Evolutionary conservation across 2,113 vertebrate genomes (phyloP), one percentile per base, ranked within the genome.

Genomic region (Dipodomys merriami): DNA sequence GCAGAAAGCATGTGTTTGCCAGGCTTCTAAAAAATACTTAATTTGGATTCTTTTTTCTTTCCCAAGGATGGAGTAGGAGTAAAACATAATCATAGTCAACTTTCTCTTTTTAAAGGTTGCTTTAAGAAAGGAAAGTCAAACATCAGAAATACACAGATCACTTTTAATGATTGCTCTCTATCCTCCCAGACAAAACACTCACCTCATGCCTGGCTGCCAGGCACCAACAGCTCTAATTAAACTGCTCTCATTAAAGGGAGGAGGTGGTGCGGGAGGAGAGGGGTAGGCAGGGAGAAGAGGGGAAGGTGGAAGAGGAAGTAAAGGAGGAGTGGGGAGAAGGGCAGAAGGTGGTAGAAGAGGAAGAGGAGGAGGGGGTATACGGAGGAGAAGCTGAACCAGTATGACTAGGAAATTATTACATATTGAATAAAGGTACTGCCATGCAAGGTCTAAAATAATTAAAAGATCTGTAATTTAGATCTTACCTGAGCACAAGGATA

Each of bases 41-140:
- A 76, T 22, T 88, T 81, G 69, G 82, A 49, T 81, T 77, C 74
- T 91, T 90, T 6, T 72, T 87, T 93, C 86, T 91, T 93, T 91
- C 82, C 76, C 71, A 88, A 94, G 86, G 69, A 53, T 73, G 33
- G n/a, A 74, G 57, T 78, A 27, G 77, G 72, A 82, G 57, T 81
- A 86, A 86, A 46, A 2, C 22, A 89, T 72, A 74, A 60, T 33
- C 53, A 88, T 2, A 88, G 57, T 46, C n/a, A 94, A 91, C 27
- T 83, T 79, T 87, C 19, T 76, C 30, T 89, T 94, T 68, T 74
- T 79, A 30, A 73, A 87, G 84, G 57, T 0, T 77, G 23, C 73
- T 67, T 91, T 92, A 72, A 86, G 93, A 74, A 11, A 33, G 44
- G 71, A 93, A 46, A 79, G 62, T 82, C 62, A 82, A 88, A 86